Evolutionary conservation across 2,797 vertebrate species (phyloP).

Genomic region (Macroramphosus scolopax): DNA sequence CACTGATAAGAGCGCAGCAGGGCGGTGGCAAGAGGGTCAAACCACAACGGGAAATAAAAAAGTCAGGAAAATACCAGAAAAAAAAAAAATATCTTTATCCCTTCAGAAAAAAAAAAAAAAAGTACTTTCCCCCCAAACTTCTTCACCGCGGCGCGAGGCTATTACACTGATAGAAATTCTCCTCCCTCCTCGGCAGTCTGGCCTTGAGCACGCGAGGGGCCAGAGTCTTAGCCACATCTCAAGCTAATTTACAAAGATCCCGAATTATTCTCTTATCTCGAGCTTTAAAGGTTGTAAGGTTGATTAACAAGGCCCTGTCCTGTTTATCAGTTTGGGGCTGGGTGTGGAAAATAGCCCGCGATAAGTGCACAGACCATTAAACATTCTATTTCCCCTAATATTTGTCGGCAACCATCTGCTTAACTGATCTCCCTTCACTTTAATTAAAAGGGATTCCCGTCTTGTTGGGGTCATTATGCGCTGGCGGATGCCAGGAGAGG

Average conservation of each 20-base stretch:
- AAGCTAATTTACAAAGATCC: slow-evolving; percentile 85
- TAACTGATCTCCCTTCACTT: slow-evolving; percentile 85
- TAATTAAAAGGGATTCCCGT: slow-evolving; percentile 86
- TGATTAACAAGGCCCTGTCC: slow-evolving; percentile 82
- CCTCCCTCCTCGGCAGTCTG: slow-evolving; percentile 60
- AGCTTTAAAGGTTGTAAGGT: slow-evolving; percentile 85
- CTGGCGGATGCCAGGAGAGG: slow-evolving; percentile 74
- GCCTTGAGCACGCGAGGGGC: slow-evolving; percentile 60
- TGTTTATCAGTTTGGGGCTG: slow-evolving; percentile 82
- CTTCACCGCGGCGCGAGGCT: slow-evolving; percentile 69
- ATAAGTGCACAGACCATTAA: slow-evolving; percentile 83
- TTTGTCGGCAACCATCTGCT: slow-evolving; percentile 84
- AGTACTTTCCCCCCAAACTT: slow-evolving; percentile 68
- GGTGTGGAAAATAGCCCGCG: slow-evolving; percentile 77
- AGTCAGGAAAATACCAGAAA: slow-evolving; percentile 53
- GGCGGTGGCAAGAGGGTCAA: slow-evolving; percentile 75
- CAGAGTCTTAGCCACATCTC: slow-evolving; percentile 77
- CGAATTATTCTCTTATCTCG: slow-evolving; percentile 81
- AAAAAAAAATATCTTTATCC: slow-evolving; percentile 56
- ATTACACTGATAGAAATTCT: slow-evolving; percentile 80
- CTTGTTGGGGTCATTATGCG: slow-evolving; percentile 82
- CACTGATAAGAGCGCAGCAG: slow-evolving; percentile 74
- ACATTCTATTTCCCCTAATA: slow-evolving; percentile 82
- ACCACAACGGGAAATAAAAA: slow-evolving; percentile 68
- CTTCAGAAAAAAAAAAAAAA: slow-evolving; percentile 57